phyloP scores from a whole-genome alignment of 1,140 invertebrate species.

The Drosophila kikkawai region DNA sequence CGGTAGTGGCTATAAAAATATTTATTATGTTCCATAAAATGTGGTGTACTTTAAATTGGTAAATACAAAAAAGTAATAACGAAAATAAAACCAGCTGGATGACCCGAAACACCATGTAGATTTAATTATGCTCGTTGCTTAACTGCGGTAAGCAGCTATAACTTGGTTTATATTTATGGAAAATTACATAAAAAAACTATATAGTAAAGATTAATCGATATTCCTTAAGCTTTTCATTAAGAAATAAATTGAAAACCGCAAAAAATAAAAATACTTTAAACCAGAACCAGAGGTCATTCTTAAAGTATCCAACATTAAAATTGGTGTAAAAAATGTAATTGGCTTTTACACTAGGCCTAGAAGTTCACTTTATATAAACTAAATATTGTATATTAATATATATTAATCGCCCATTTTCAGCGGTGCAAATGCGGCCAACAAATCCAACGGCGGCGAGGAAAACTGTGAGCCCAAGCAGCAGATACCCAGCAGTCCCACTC shows the following conservation, averaged over 20 bases:
- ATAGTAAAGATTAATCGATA: neutral
- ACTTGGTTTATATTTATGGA: neutral
- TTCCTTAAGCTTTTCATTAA: neutral
- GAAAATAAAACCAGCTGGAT: neutral
- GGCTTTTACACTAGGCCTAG: neutral
- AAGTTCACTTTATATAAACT: neutral
- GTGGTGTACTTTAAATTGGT: constrained; percentile 7
- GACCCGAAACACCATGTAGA: neutral
- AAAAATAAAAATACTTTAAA: neutral
- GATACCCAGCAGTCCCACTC: constrained; percentile 91
- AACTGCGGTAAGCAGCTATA: neutral
- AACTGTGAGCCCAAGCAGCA: constrained; percentile 72
- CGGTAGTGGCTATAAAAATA: constrained; percentile 7
- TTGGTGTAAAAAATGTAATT: neutral
- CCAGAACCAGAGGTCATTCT: neutral
- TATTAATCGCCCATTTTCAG: constrained; percentile 7
- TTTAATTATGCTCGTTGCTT: neutral
- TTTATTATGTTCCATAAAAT: constrained; percentile 13
- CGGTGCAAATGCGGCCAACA: constrained; percentile 45
- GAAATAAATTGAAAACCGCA: neutral
- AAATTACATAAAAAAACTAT: neutral
- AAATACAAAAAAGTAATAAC: neutral
- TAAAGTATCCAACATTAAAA: neutral
- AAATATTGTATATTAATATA: neutral
- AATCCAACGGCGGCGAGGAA: constrained; percentile 54